These are phyloP conservation scores for Ochropleura leucogaster DNA, from an alignment of 2,888 invertebrate species.

Conservation along the genomic window DNA sequence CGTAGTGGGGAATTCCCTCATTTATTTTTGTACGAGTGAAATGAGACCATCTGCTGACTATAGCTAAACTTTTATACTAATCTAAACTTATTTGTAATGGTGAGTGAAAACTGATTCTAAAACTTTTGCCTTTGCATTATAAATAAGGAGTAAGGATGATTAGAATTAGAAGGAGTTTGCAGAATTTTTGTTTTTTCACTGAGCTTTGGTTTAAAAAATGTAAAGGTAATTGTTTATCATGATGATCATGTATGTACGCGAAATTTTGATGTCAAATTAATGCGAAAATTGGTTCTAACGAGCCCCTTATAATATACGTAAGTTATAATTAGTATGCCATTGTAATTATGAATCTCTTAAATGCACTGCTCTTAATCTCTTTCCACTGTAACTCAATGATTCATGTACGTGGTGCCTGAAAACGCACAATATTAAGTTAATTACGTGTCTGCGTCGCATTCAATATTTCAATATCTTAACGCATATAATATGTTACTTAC, in stretches of 20 bases:
- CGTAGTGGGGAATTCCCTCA: conserved; percentile 45
- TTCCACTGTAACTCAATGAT: conserved; percentile 2
- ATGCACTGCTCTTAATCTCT: conserved; percentile 16
- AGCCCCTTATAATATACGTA: conserved; percentile 8
- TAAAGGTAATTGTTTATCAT: neutral
- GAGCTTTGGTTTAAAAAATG: conserved; percentile 18
- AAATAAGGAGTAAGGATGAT: conserved; percentile 11
- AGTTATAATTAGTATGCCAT: conserved; percentile 17
- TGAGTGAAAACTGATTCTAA: conserved; percentile 43
- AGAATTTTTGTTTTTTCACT: conserved; percentile 22
- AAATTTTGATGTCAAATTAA: conserved; percentile 16
- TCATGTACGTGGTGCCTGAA: conserved; percentile 22
- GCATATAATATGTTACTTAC: conserved; percentile 14
- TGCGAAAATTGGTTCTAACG: conserved; percentile 1
- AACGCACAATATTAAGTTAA: conserved; percentile 51
- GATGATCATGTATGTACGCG: conserved; percentile 12
- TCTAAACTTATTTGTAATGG: conserved; percentile 36
- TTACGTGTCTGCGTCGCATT: conserved; percentile 25
- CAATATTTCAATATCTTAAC: conserved; percentile 28
- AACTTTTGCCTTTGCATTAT: conserved; percentile 47
- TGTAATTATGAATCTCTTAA: conserved; percentile 29
- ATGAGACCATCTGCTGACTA: conserved; percentile 27
- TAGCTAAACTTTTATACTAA: conserved; percentile 9
- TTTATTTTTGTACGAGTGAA: conserved; percentile 52
- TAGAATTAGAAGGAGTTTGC: too few relatives aligned